phyloP scores from a whole-genome alignment of 2,113 vertebrate genomes.

The Odontophorus gujanensis region DNA sequence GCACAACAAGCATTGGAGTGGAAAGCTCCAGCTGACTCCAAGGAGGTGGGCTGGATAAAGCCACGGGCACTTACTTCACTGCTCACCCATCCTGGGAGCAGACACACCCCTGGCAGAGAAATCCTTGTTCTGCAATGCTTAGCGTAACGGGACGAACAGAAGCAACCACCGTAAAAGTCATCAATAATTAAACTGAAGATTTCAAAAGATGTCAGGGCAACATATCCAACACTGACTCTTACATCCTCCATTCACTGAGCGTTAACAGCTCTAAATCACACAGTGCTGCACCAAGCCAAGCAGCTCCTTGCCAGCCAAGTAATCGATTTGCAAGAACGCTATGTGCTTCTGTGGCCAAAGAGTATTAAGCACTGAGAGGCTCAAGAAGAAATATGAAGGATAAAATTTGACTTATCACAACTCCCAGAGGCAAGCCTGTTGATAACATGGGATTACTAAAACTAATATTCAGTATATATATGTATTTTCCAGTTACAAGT shows the following conservation, averaged over 20 bases:
- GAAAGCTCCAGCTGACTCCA: rapidly evolving
- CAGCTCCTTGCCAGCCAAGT: background rate
- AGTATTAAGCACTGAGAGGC: background rate
- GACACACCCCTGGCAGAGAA: background rate
- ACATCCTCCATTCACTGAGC: background rate
- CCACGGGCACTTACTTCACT: background rate
- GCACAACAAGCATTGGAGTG: background rate
- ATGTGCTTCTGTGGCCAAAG: background rate
- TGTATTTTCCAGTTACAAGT: background rate
- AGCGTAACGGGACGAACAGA: background rate
- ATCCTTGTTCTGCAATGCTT: background rate
- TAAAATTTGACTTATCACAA: background rate
- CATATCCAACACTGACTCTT: background rate
- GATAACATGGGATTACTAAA: background rate
- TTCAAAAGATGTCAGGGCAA: background rate
- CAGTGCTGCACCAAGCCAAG: background rate
- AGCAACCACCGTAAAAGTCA: background rate
- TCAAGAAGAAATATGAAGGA: background rate
- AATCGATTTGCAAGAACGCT: background rate
- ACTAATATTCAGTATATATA: background rate
- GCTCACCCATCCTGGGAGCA: background rate
- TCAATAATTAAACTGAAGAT: background rate
- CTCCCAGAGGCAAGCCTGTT: background rate
- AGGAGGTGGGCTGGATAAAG: background rate
- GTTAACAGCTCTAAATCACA: background rate